Conservation (phyloP, 2,888 invertebrate genomes). For the Cataglyphis altisquamis region DNA sequence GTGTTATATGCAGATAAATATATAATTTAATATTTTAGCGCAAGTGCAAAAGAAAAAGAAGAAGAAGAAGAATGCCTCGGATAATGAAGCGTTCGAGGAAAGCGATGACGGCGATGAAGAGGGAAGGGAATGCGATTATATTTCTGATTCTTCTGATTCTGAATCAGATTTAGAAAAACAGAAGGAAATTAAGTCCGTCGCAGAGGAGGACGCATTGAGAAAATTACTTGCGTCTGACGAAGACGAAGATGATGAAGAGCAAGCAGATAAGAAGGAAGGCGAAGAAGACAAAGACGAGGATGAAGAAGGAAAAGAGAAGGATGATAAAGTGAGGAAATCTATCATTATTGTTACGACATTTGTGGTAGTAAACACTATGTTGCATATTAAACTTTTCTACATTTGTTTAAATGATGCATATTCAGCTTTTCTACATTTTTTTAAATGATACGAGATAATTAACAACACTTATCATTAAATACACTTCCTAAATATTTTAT, state of each 20-base stretch:
- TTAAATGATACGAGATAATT: constrained; percentile 7
- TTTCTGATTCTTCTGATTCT: constrained; percentile 94
- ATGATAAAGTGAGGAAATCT: constrained; percentile 87
- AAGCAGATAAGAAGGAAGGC: constrained; percentile 93
- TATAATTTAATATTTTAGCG: background rate
- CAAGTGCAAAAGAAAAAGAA: constrained; percentile 88
- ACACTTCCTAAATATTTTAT: background rate
- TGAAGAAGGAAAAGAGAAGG: constrained; percentile 88
- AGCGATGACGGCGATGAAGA: constrained; percentile 99
- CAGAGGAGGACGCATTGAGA: constrained; percentile 95
- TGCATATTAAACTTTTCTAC: background rate
- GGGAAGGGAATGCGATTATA: constrained; percentile 97
- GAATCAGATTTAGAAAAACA: constrained; percentile 90
- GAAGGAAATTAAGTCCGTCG: constrained; percentile 95
- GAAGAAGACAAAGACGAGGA: constrained; percentile 91
- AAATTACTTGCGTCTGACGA: constrained; percentile 96
- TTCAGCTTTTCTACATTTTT: background rate
- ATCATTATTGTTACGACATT: constrained; percentile 20
- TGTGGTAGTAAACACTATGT: constrained; percentile 16
- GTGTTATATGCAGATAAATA: background rate
- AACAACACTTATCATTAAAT: background rate
- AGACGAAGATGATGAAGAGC: constrained; percentile 94
- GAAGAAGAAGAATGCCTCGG: constrained; percentile 92
- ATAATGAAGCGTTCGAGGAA: constrained; percentile 97
- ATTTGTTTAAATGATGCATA: background rate